Evolutionary conservation across 2,888 invertebrate genomes (phyloP), one percentile per base, ranked within the genome.

Genomic region (Patella ulyssiponensis): DNA sequence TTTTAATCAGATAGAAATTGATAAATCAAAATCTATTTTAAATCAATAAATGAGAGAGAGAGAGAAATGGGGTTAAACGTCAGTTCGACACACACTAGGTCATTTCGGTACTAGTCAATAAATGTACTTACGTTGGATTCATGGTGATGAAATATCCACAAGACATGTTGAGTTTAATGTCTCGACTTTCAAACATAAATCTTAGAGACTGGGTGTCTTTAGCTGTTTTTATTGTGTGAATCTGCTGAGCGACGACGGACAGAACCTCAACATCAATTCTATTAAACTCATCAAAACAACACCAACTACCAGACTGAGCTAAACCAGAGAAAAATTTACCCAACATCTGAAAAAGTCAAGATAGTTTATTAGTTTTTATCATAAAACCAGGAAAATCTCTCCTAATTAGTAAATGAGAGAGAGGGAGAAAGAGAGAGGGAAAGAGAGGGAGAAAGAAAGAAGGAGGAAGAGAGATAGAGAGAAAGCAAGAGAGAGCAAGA

Each of bases 201-300:
- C 91, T 85, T 14, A 87, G 86, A 5, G 88, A 84, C 69, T 86
- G 84, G 2, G 86, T 81, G 80, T 91, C 91, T 81, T 92, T 92
- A 64, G 91, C 92, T 3, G 89, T 83, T 82, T 91, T 91, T 74
- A 92, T 91, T n/a, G 91, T 90, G 27, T 88, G 89, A 44, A 92
- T 89, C 85, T 92, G 92, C 80, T 91, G 91, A 9, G 92, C 91
- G 7, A 92, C 91, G 17, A 92, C 91, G 9, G 91, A 91, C 83
- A 92, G 78, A 3, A 92, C 92, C 82, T 92, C 91, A 20, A 91
- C 85, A 78, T 91, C 91, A 71, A 92, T 91, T 23, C 92, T 85
- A 83, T 92, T 92, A 81, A 92, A 92, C 83, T 92, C 92, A 79
- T 92, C 92, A 86, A 92, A 91, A 81, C 91, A 92, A 74, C 90